Evolutionary conservation across 2,113 vertebrate genomes (phyloP).

Genomic region (Propithecus coquereli): DNA sequence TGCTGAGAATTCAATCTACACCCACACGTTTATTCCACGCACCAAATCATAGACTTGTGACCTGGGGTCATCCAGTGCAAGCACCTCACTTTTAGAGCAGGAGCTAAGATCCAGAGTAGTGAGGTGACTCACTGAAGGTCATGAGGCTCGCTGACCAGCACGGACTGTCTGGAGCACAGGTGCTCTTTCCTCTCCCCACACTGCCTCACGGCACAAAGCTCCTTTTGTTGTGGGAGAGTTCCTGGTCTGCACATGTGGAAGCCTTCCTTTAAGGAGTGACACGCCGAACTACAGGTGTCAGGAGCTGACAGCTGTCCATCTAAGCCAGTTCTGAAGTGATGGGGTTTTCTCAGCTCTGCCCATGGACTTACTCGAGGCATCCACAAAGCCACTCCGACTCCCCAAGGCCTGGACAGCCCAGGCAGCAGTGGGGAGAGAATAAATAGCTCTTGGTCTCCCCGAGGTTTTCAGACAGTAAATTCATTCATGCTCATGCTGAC

Average conservation of each 20-base stretch:
- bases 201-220: background rate
- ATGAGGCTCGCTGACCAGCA: background rate
- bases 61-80: background rate
- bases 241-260: background rate
- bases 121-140: background rate
- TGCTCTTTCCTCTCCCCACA: background rate
- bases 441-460: background rate
- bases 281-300: background rate
- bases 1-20: background rate
- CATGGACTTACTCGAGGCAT: background rate
- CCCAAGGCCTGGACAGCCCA: background rate
- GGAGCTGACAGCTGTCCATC: background rate
- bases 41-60: background rate
- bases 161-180: too few relatives aligned
- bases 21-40: background rate
- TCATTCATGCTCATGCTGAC: background rate
- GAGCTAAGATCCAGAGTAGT: background rate
- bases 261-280: background rate
- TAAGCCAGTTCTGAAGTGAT: background rate
- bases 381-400: background rate
- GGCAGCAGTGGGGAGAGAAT: background rate
- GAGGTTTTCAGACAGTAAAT: background rate
- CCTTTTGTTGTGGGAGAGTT: background rate
- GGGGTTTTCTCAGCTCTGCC: background rate
- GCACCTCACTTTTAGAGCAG: background rate